phyloP scores from a whole-genome alignment of 1,140 invertebrate genomes.

The Bombus consobrinus region DNA sequence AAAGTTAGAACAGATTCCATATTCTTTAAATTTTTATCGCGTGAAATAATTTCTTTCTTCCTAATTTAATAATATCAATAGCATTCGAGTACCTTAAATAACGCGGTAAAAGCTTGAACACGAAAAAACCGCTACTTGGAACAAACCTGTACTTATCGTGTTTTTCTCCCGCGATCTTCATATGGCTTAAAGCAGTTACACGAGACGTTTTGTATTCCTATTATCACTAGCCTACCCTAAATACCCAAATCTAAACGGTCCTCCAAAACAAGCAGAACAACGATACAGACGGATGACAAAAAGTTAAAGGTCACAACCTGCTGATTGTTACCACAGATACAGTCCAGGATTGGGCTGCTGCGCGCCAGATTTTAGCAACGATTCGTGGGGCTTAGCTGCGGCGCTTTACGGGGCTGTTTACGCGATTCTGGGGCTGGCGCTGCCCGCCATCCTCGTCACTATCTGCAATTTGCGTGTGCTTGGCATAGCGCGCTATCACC shows the following conservation, averaged over 20 bases:
- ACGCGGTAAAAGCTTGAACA: too few relatives aligned
- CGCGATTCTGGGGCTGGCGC: slow-evolving; percentile 85
- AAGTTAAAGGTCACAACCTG: neutral
- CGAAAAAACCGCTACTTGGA: too few relatives aligned
- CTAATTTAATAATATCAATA: neutral
- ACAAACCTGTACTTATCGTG: too few relatives aligned
- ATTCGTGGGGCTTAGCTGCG: slow-evolving; percentile 79
- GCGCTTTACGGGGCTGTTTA: slow-evolving; percentile 87
- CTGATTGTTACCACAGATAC: slow-evolving; percentile 70
- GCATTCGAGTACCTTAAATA: neutral
- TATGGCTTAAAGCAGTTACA: neutral
- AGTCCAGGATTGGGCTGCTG: slow-evolving; percentile 85
- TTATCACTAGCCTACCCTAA: neutral
- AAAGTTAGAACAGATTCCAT: neutral
- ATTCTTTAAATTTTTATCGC: neutral
- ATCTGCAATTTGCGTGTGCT: slow-evolving; percentile 89
- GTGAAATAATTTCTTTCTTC: neutral
- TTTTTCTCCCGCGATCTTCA: neutral
- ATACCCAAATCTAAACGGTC: neutral
- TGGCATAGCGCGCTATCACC: slow-evolving; percentile 91
- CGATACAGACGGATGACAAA: neutral
- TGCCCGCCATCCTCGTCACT: slow-evolving; percentile 88
- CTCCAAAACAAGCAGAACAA: neutral
- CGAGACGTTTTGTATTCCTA: neutral
- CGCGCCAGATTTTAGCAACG: slow-evolving; percentile 86